These are phyloP conservation scores for Neuroterus valhalla DNA, from an alignment of 1,140 invertebrate species.

Conservation along the genomic window DNA sequence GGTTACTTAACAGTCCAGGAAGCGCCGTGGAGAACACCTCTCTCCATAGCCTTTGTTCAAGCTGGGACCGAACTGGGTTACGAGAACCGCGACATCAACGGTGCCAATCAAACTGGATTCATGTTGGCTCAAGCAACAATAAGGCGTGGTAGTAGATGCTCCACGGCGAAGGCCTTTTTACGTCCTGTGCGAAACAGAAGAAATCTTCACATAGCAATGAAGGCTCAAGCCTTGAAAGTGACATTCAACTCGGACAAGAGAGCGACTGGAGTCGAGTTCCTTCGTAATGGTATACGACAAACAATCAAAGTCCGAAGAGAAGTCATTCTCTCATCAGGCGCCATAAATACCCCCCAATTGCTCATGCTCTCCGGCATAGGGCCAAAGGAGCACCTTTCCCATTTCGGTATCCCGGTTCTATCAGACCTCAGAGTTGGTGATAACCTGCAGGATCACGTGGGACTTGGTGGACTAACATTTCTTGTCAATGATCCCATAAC, in stretches of 20 bases:
- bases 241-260: constrained; percentile 81
- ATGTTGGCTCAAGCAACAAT: constrained; percentile 92
- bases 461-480: constrained; percentile 88
- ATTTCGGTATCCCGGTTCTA: constrained; percentile 84
- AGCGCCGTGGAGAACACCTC: constrained; percentile 85
- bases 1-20: constrained; percentile 91
- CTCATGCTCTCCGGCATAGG: constrained; percentile 93
- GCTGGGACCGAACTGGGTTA: constrained; percentile 88
- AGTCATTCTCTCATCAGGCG: constrained; percentile 87
- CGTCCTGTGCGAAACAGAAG: constrained; percentile 84
- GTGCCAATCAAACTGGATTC: constrained; percentile 87
- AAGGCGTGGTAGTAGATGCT: constrained; percentile 89
- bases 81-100: constrained; percentile 87
- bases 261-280: constrained; percentile 86
- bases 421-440: constrained; percentile 86
- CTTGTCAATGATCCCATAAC: constrained; percentile 87
- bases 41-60: constrained; percentile 88
- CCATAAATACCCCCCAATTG: constrained; percentile 88
- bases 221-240: constrained; percentile 84
- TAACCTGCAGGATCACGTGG: constrained; percentile 91
- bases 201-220: constrained; percentile 89
- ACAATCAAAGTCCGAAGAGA: constrained; percentile 83
- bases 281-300: constrained; percentile 79
- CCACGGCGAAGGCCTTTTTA: constrained; percentile 91
- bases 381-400: constrained; percentile 84